Percentiles rank a stretch among this genome's conserved stretches.
Evolutionary conservation across 2,888 invertebrate genomes (phyloP).

Genomic region (Drosophila algonquin): DNA sequence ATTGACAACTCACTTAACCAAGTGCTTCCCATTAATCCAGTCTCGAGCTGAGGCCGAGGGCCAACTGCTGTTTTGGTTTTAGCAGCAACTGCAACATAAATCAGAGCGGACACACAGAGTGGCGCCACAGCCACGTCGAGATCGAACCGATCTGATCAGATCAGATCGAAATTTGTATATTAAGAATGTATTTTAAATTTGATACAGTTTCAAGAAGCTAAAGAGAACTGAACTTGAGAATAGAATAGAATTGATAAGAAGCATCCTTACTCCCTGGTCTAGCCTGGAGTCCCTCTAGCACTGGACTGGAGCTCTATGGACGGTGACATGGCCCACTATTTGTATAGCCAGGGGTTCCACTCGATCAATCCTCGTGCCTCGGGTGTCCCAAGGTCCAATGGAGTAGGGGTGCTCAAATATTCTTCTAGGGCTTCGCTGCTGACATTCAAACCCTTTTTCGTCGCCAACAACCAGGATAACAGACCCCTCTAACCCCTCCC

Average conservation of each 20-base stretch:
- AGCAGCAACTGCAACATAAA: slow-evolving; percentile 50
- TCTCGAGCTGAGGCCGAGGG: background rate
- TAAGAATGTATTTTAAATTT: too few species aligned
- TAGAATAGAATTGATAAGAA: too few species aligned
- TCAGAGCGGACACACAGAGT: slow-evolving; percentile 53
- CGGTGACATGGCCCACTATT: background rate
- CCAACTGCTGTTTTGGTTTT: slow-evolving; percentile 68
- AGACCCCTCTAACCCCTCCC: too few species aligned
- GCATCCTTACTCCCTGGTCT: too few species aligned
- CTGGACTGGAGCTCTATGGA: too few species aligned
- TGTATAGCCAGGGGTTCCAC: background rate
- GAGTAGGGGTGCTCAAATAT: slow-evolving; percentile 1
- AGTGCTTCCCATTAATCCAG: slow-evolving; percentile 69
- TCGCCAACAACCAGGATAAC: background rate
- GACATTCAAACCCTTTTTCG: slow-evolving; percentile 25
- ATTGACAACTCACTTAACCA: slow-evolving; percentile 70
- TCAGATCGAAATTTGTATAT: background rate
- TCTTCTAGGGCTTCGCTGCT: slow-evolving; percentile 37
- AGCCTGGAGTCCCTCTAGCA: too few species aligned
- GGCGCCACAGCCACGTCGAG: slow-evolving; percentile 60
- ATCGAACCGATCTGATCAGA: background rate
- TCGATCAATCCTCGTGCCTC: background rate
- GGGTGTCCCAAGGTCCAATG: background rate
- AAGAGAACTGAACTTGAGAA: too few species aligned
- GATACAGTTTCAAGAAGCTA: too few species aligned